Percentiles rank a stretch among this genome's conserved stretches.
phyloP scores from a whole-genome alignment of 2,888 invertebrate genomes.

The Acleris laterana region DNA sequence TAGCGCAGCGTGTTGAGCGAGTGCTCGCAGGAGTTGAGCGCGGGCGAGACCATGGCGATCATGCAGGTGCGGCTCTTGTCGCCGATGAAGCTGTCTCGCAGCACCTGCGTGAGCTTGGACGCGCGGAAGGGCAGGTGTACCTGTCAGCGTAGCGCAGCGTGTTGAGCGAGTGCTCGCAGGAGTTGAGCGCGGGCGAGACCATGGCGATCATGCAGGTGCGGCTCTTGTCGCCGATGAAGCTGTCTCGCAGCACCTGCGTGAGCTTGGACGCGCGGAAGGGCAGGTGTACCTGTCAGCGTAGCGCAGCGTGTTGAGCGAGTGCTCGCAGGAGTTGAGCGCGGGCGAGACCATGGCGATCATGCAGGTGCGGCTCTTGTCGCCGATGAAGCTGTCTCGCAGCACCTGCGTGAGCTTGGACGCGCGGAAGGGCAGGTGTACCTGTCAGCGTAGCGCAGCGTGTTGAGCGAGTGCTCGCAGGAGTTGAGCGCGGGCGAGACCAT shows the following conservation, averaged over 20 bases:
- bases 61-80: slow-evolving; percentile 99
- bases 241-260: slow-evolving; percentile 97
- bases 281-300: too few relatives aligned
- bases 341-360: too few relatives aligned
- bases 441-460: too few relatives aligned
- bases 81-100: slow-evolving; percentile 99
- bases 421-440: too few relatives aligned
- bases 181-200: slow-evolving; percentile 98
- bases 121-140: slow-evolving; percentile 95
- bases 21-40: slow-evolving; percentile 98
- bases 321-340: too few relatives aligned
- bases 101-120: slow-evolving; percentile 97
- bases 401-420: too few relatives aligned
- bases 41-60: slow-evolving; percentile 99
- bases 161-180: slow-evolving; percentile 99
- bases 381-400: too few relatives aligned
- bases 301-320: too few relatives aligned
- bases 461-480: too few relatives aligned
- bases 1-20: slow-evolving; percentile 98
- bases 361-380: too few relatives aligned
- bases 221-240: slow-evolving; percentile 99
- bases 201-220: slow-evolving; percentile 99
- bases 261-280: slow-evolving; percentile 99
- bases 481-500: too few relatives aligned
- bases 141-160: slow-evolving; percentile 98